Evolutionary conservation across 2,888 invertebrate genomes (phyloP).

Genomic region (Temnothorax unifasciatus): DNA sequence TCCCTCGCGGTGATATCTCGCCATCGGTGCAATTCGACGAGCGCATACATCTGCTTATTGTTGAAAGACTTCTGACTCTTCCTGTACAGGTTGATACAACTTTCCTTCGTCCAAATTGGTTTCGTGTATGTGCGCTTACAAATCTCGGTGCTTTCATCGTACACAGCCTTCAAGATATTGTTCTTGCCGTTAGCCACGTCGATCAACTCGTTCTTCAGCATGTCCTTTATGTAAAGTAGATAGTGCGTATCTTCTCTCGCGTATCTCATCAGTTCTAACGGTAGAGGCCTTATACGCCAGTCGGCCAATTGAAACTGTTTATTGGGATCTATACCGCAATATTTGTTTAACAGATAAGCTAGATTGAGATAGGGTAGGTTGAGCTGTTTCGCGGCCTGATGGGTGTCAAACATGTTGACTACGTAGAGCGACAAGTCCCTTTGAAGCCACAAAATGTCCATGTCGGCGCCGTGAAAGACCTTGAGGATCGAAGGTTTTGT

Average conservation of each 20-base stretch:
- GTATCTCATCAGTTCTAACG: conserved; percentile 93
- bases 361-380: conserved; percentile 91
- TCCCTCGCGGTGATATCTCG: conserved; percentile 93
- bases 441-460: conserved; percentile 97
- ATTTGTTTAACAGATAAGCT: conserved; percentile 92
- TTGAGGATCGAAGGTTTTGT: conserved; percentile 96
- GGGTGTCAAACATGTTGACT: conserved; percentile 99
- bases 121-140: conserved; percentile 94
- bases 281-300: conserved; percentile 91
- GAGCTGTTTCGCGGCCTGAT: conserved; percentile 93
- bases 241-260: conserved; percentile 98
- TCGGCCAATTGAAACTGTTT: conserved; percentile 96
- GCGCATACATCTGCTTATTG: conserved; percentile 93
- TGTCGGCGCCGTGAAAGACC: conserved; percentile 97
- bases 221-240: conserved; percentile 95
- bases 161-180: conserved; percentile 90
- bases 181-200: conserved; percentile 89
- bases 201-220: conserved; percentile 92
- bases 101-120: conserved; percentile 90
- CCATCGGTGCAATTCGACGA: conserved; percentile 95
- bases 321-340: conserved; percentile 93
- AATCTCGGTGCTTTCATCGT: conserved; percentile 91
- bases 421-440: conserved; percentile 97
- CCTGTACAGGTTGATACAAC: conserved; percentile 92
- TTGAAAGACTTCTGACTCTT: conserved; percentile 94